Percentiles rank a stretch among this genome's conserved stretches.
These are phyloP conservation scores for Polyommatus icarus DNA, from an alignment of 2,888 invertebrate genomes.

Conservation along the genomic window DNA sequence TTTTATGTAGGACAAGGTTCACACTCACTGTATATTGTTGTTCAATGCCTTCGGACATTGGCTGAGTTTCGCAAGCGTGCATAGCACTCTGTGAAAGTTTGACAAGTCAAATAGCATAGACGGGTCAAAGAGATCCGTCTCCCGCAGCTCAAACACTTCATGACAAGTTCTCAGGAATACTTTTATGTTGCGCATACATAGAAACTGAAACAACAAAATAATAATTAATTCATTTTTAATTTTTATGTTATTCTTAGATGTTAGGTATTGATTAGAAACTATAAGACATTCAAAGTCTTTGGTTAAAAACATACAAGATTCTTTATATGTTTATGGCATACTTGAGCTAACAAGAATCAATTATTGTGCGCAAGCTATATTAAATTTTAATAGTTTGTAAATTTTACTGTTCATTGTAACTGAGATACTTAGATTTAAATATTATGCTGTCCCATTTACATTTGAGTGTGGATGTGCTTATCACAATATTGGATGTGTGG, in stretches of 20 bases:
- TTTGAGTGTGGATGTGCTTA: conserved; percentile 25
- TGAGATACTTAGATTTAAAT: conserved; percentile 9
- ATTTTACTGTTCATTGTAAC: background rate
- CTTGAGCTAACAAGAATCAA: background rate
- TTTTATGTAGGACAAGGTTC: conserved; percentile 32
- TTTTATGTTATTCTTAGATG: too few species aligned
- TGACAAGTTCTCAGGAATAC: conserved; percentile 94
- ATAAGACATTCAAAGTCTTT: too few species aligned
- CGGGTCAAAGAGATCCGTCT: conserved; percentile 95
- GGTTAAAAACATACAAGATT: too few species aligned
- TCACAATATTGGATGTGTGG: conserved; percentile 5
- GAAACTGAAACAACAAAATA: conserved; percentile 85
- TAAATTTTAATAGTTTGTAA: background rate
- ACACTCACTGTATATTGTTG: conserved; percentile 87
- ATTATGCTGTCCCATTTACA: conserved; percentile 16
- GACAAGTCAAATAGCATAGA: conserved; percentile 97
- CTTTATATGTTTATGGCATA: too few species aligned
- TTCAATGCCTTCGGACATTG: conserved; percentile 85
- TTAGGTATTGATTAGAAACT: too few species aligned
- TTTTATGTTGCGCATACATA: conserved; percentile 97
- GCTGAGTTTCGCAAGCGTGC: conserved; percentile 93
- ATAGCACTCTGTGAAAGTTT: conserved; percentile 96
- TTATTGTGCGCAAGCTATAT: background rate
- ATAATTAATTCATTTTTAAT: background rate
- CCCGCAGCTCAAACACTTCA: conserved; percentile 89